Evolutionary conservation across 2,113 vertebrate species (phyloP).

Genomic region (Perognathus longimembris): DNA sequence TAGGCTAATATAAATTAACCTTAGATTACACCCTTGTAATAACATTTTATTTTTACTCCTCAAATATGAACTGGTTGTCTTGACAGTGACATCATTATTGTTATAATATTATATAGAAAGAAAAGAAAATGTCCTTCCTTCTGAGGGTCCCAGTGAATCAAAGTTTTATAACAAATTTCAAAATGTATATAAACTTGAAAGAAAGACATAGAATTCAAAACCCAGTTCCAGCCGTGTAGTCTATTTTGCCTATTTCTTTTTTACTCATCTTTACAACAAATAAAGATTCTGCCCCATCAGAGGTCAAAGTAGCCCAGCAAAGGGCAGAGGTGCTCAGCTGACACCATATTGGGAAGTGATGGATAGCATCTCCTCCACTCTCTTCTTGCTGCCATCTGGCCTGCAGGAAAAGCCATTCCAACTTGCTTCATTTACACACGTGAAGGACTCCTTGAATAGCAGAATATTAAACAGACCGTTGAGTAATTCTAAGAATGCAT

Average conservation of each 20-base stretch:
- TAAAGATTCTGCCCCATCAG: background rate
- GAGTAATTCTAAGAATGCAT: slow-evolving; percentile 45
- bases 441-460: slow-evolving; percentile 56
- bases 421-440: slow-evolving; percentile 54
- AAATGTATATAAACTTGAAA: background rate
- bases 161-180: background rate
- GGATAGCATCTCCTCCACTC: slow-evolving; percentile 18
- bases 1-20: slow-evolving; percentile 58
- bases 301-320: slow-evolving; percentile 22
- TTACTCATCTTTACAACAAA: slow-evolving; percentile 31
- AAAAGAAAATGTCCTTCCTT: background rate
- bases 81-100: slow-evolving; percentile 11
- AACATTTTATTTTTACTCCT: slow-evolving; percentile 47
- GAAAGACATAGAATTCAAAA: background rate
- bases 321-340: slow-evolving; percentile 48
- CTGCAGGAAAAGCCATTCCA: slow-evolving; percentile 30
- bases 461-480: background rate
- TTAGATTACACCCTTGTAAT: slow-evolving; percentile 42
- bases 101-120: background rate
- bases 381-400: slow-evolving; percentile 47
- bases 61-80: slow-evolving; percentile 22
- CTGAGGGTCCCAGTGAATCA: background rate
- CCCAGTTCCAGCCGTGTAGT: background rate
- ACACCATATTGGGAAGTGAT: slow-evolving; percentile 51
- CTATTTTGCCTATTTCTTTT: background rate